Conservation (phyloP, 2,113 vertebrate genomes). For the Myrmecobius fasciatus region DNA sequence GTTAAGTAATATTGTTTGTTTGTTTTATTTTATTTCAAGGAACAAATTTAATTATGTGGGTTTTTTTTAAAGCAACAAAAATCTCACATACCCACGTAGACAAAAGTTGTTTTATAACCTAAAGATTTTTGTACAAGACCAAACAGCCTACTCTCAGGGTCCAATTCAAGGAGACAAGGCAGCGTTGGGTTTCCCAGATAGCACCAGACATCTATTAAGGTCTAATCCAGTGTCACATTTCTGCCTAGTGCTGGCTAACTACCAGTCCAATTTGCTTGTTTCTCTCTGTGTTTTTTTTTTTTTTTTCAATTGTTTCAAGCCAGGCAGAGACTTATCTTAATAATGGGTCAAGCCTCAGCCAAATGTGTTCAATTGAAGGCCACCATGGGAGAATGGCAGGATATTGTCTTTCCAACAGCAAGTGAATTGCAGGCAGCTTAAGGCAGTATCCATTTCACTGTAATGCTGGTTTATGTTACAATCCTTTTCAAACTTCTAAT, state of each 20-base stretch:
- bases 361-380: constrained; percentile 89
- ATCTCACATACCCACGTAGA: neutral
- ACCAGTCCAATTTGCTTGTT: constrained; percentile 85
- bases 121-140: constrained; percentile 57
- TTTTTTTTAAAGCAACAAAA: constrained; percentile 35
- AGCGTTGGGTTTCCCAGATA: constrained; percentile 82
- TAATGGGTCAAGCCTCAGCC: constrained; percentile 86
- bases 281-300: constrained; percentile 71
- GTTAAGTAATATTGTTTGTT: neutral
- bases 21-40: neutral
- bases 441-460: constrained; percentile 89
- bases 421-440: constrained; percentile 89
- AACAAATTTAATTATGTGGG: neutral
- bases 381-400: constrained; percentile 90
- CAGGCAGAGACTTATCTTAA: constrained; percentile 85
- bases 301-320: constrained; percentile 88
- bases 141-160: constrained; percentile 71
- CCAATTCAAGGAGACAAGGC: constrained; percentile 71
- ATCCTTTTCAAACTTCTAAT: constrained; percentile 91
- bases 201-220: constrained; percentile 85
- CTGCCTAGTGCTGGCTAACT: constrained; percentile 80
- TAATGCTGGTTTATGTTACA: constrained; percentile 92
- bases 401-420: constrained; percentile 92
- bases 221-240: constrained; percentile 86
- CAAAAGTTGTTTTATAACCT: neutral